Evolutionary conservation across 1,140 invertebrate species (phyloP).

Genomic region (Drosophila auraria): DNA sequence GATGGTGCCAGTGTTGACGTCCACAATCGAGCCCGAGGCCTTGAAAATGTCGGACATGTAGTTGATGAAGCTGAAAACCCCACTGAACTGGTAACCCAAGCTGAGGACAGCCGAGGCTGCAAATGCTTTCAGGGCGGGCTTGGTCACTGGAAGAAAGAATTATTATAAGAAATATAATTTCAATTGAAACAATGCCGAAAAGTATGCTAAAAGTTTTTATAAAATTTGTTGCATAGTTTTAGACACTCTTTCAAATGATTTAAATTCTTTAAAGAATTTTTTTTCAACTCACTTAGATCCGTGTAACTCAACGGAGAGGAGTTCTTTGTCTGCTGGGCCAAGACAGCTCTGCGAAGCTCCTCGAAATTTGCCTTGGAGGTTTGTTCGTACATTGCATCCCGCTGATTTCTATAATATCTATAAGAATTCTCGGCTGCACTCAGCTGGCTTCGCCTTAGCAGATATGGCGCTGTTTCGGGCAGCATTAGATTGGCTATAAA

Average conservation of each 20-base stretch:
- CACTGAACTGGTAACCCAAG: constrained; percentile 85
- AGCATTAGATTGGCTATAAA: constrained; percentile 89
- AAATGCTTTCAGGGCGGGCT: constrained; percentile 58
- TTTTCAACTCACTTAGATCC: constrained; percentile 62
- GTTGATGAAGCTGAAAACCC: constrained; percentile 86
- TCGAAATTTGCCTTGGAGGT: constrained; percentile 41
- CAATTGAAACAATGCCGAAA: no score
- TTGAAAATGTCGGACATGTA: constrained; percentile 89
- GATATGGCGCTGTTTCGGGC: constrained; percentile 93
- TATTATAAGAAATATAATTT: not conserved
- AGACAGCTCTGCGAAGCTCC: constrained; percentile 47
- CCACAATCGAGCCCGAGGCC: constrained; percentile 87
- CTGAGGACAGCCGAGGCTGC: constrained; percentile 53
- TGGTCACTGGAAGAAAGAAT: constrained; percentile 40
- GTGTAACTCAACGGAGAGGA: constrained; percentile 35
- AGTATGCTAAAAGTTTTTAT: no score
- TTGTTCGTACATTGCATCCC: not conserved
- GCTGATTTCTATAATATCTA: constrained; percentile 66
- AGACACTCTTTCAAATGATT: not conserved
- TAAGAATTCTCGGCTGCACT: constrained; percentile 89
- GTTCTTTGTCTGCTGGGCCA: constrained; percentile 35
- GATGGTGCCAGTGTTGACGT: constrained; percentile 89
- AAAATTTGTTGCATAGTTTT: no score
- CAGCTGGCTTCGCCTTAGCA: constrained; percentile 87
- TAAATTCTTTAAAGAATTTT: no score